Evolutionary conservation across 2,888 invertebrate genomes (phyloP).

Genomic region (Torymus aiolomorphi): DNA sequence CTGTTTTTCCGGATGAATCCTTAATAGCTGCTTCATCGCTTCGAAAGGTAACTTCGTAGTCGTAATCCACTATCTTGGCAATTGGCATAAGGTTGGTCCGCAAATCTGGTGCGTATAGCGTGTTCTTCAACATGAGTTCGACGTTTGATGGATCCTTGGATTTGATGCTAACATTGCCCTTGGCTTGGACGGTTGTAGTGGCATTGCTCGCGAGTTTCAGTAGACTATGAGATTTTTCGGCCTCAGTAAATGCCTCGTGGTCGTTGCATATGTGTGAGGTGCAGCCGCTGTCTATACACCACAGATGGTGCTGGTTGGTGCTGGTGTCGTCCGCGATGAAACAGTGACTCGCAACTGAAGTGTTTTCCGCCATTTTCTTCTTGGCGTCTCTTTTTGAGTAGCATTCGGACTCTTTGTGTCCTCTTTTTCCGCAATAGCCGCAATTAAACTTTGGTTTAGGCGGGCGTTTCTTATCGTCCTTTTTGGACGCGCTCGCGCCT

Average conservation of each 20-base stretch:
- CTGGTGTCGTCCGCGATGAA: background rate
- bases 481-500: background rate
- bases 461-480: too few species aligned
- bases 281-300: slow-evolving; percentile 16
- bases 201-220: slow-evolving; percentile 12
- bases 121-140: slow-evolving; percentile 44
- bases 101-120: slow-evolving; percentile 51
- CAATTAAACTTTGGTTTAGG: slow-evolving; percentile 28
- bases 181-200: background rate
- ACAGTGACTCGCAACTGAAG: background rate
- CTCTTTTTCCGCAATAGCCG: slow-evolving; percentile 29
- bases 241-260: background rate
- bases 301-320: background rate
- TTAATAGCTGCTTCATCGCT: too few species aligned
- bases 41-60: too few species aligned
- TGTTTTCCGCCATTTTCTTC: background rate
- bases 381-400: too few species aligned
- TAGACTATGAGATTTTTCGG: background rate
- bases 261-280: slow-evolving; percentile 11
- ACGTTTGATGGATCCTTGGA: background rate
- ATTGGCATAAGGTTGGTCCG: too few species aligned
- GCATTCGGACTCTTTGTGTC: slow-evolving; percentile 42
- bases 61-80: too few species aligned
- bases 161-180: slow-evolving; percentile 5
- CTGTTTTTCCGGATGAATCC: too few species aligned